phyloP scores from a whole-genome alignment of 2,113 vertebrate species.

The Poeciliopsis retropinna region DNA sequence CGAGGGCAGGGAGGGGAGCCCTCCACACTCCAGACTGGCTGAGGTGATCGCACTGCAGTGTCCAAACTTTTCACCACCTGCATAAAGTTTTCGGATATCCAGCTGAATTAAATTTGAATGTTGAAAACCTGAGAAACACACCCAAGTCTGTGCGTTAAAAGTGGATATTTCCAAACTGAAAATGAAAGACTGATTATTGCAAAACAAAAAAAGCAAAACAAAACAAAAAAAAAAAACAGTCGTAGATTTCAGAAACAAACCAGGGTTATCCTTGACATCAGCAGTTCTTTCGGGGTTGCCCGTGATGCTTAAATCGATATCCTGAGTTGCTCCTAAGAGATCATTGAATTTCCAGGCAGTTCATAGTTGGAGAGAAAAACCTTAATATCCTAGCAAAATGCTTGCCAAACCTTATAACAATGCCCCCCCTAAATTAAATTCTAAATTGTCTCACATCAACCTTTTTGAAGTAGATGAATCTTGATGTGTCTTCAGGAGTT shows the following conservation, averaged over 20 bases:
- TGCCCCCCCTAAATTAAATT: constrained; percentile 42
- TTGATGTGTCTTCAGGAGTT: constrained; percentile 44
- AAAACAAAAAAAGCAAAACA: too few relatives aligned
- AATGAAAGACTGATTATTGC: constrained; percentile 23
- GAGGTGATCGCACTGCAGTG: constrained; percentile 34
- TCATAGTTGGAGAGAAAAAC: constrained; percentile 9
- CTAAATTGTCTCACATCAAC: constrained; percentile 36
- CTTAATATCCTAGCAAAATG: constrained; percentile 43
- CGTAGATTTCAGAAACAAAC: constrained; percentile 25
- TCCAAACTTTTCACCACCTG: constrained; percentile 37
- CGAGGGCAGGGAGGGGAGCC: constrained; percentile 81
- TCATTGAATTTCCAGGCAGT: constrained; percentile 36
- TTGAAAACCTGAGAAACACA: neutral
- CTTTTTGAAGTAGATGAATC: constrained; percentile 25
- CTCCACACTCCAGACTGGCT: constrained; percentile 62
- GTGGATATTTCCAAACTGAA: neutral
- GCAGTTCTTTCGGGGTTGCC: constrained; percentile 17
- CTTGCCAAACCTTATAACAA: constrained; percentile 19
- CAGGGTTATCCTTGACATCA: neutral
- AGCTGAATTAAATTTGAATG: neutral
- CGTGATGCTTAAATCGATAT: constrained; percentile 18
- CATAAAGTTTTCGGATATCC: constrained; percentile 23
- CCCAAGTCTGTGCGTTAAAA: neutral
- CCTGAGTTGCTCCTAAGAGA: constrained; percentile 21
- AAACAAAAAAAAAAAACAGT: constrained; percentile 5